Evolutionary conservation across 2,797 vertebrate genomes (phyloP).

Genomic region (Rhynchotus rufescens): DNA sequence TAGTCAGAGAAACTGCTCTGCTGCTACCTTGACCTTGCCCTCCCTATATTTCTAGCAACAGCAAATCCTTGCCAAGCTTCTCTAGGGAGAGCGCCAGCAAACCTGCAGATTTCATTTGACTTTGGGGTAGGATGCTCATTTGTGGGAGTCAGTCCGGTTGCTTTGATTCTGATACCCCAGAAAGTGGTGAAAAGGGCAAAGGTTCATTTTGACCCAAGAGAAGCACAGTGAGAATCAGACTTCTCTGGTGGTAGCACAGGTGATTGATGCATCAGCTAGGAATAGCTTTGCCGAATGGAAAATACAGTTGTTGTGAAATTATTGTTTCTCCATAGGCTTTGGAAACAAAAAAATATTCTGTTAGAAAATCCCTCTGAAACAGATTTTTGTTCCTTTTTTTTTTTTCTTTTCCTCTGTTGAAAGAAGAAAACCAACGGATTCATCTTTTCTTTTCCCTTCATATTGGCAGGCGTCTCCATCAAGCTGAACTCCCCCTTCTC

Average conservation of each 20-base stretch:
- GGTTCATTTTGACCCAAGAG: neutral
- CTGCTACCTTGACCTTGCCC: neutral
- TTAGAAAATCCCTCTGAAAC: neutral
- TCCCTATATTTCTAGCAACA: neutral
- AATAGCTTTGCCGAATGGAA: neutral
- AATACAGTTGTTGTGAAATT: neutral
- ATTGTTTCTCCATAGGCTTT: neutral
- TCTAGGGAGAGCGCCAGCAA: neutral
- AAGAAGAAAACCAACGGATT: neutral
- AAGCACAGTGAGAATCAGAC: neutral
- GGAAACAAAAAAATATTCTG: neutral
- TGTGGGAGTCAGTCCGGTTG: neutral
- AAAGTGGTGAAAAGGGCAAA: neutral
- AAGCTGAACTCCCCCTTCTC: neutral
- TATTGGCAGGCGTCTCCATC: neutral
- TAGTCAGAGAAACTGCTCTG: neutral
- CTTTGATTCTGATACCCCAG: neutral
- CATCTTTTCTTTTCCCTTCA: neutral
- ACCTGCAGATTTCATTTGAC: neutral
- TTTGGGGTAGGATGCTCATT: fast-evolving
- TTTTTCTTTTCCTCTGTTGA: neutral
- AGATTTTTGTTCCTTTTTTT: neutral
- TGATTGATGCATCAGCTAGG: neutral
- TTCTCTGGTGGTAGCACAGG: neutral
- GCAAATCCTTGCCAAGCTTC: neutral